Percentiles rank a stretch among this genome's conserved stretches.
Evolutionary conservation across 2,797 vertebrate species (phyloP).

Genomic region (Arctocebus calabarensis): DNA sequence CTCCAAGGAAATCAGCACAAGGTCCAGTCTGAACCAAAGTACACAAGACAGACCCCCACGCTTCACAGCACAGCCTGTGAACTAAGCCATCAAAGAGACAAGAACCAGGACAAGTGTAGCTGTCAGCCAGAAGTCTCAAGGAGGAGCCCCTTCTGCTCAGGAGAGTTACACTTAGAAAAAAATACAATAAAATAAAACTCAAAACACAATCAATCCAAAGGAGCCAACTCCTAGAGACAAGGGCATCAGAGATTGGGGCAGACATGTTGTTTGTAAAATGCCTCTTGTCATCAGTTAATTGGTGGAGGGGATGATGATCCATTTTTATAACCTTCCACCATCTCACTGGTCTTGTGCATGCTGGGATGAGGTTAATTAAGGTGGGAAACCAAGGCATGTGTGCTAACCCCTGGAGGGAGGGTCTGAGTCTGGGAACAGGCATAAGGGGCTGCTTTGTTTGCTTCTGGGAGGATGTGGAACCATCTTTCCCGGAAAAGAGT

Average conservation of each 20-base stretch:
- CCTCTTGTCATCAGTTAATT: neutral
- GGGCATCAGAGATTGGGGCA: neutral
- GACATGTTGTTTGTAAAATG: neutral
- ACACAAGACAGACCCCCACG: neutral
- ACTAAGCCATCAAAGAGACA: neutral
- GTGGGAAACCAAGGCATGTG: neutral
- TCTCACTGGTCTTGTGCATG: neutral
- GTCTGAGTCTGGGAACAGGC: neutral
- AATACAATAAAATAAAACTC: neutral
- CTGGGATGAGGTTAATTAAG: neutral
- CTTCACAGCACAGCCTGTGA: neutral
- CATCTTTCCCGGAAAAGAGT: neutral
- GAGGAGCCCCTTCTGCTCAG: neutral
- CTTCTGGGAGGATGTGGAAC: neutral
- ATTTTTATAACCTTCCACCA: neutral
- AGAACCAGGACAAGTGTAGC: neutral
- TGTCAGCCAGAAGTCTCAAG: conserved; percentile 24
- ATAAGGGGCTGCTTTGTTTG: neutral
- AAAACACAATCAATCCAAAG: neutral
- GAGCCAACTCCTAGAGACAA: neutral
- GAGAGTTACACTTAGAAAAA: neutral
- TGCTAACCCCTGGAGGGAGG: neutral
- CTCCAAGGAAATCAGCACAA: neutral
- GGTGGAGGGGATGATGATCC: neutral
- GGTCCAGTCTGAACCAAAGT: neutral